These are phyloP conservation scores for Gryon sp. DNA, from an alignment of 1,140 invertebrate species.

Conservation along the genomic window DNA sequence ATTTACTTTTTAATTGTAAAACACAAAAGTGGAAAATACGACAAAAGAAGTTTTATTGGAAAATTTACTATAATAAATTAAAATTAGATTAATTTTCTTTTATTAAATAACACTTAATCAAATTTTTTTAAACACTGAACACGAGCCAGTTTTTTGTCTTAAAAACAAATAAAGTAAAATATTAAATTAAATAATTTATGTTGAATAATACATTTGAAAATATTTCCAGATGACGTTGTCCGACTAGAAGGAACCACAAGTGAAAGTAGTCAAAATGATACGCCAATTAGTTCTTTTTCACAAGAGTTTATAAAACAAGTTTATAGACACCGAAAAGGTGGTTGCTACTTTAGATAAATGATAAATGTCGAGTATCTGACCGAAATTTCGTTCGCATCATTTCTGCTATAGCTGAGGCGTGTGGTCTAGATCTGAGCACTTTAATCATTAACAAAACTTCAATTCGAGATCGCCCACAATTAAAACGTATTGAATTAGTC, in stretches of 20 bases:
- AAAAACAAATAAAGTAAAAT: too few species aligned
- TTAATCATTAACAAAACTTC: neutral
- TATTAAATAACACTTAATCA: too few species aligned
- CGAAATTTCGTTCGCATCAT: conserved; percentile 29
- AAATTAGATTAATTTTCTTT: too few species aligned
- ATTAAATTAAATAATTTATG: neutral
- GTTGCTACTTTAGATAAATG: conserved; percentile 26
- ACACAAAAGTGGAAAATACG: too few species aligned
- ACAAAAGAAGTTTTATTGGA: too few species aligned
- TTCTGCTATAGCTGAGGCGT: conserved; percentile 7
- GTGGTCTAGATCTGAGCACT: neutral
- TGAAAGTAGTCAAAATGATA: neutral
- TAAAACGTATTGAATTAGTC: neutral
- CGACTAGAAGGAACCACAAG: neutral
- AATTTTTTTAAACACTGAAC: too few species aligned
- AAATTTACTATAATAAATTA: too few species aligned
- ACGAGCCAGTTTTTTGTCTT: too few species aligned
- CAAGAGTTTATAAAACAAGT: neutral
- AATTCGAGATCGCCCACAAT: neutral
- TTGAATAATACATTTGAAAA: neutral
- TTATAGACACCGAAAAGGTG: conserved; percentile 11
- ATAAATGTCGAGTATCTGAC: conserved; percentile 6
- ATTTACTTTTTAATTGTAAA: too few species aligned
- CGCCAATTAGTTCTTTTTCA: neutral
- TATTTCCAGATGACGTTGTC: conserved; percentile 8